phyloP scores from a whole-genome alignment of 2,888 invertebrate genomes.

The Acleris cristana region DNA sequence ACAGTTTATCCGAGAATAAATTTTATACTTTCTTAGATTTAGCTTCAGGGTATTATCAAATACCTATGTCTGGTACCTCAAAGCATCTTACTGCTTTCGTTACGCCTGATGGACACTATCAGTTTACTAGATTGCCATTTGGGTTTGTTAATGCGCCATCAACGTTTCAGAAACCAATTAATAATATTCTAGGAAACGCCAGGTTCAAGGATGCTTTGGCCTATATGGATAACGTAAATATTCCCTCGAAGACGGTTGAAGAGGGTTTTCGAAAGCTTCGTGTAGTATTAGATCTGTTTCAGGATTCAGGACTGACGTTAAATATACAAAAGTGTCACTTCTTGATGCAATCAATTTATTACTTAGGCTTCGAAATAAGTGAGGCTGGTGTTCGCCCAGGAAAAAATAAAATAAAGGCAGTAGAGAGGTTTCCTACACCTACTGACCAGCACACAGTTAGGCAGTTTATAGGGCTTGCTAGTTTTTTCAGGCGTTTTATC shows the following conservation, averaged over 20 bases:
- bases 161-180: slow-evolving; percentile 29
- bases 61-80: too few species aligned
- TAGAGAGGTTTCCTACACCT: slow-evolving; percentile 26
- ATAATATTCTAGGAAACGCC: slow-evolving; percentile 26
- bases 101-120: too few species aligned
- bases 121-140: too few species aligned
- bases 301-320: slow-evolving; percentile 23
- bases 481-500: slow-evolving; percentile 34
- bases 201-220: slow-evolving; percentile 30
- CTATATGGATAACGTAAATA: slow-evolving; percentile 40
- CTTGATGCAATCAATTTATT: slow-evolving; percentile 12
- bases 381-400: slow-evolving; percentile 21
- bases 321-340: slow-evolving; percentile 33
- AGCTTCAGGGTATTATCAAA: slow-evolving; percentile 48
- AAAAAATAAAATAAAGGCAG: slow-evolving; percentile 29
- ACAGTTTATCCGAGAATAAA: slow-evolving; percentile 42
- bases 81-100: too few species aligned
- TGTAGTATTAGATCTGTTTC: slow-evolving; percentile 19
- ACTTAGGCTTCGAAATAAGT: slow-evolving; percentile 33
- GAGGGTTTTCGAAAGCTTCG: slow-evolving; percentile 30
- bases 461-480: slow-evolving; percentile 31
- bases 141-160: slow-evolving; percentile 36
- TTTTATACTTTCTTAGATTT: slow-evolving; percentile 45
- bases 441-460: slow-evolving; percentile 28
- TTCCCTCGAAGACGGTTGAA: slow-evolving; percentile 28